phyloP scores from a whole-genome alignment of 2,113 vertebrate species.

The Bubo bubo region DNA sequence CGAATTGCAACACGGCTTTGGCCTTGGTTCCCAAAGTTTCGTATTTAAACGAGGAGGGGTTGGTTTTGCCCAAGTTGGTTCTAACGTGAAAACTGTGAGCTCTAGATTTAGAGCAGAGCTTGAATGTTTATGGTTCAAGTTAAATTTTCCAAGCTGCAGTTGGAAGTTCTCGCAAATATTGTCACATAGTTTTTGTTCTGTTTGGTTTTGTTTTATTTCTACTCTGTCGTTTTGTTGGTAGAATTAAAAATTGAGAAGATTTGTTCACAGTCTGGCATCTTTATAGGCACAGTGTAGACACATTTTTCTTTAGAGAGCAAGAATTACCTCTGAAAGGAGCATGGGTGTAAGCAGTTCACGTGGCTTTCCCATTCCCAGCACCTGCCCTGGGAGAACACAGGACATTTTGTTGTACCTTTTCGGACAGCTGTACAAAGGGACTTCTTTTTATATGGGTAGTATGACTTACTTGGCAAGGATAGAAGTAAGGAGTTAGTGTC shows the following conservation, averaged over 20 bases:
- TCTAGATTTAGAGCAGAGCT: slow-evolving; percentile 12
- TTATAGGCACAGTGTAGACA: not conserved
- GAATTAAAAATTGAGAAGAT: not conserved
- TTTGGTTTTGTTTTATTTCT: slow-evolving; percentile 6
- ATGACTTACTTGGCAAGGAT: not conserved
- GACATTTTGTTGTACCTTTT: not conserved
- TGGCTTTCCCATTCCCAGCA: not conserved
- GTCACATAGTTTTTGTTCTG: not conserved
- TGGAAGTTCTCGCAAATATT: not conserved
- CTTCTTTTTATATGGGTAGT: not conserved
- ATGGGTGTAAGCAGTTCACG: not conserved
- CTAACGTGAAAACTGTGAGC: not conserved
- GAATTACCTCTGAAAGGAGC: not conserved
- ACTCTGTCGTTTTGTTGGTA: not conserved
- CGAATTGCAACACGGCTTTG: not conserved
- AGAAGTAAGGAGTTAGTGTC: not conserved
- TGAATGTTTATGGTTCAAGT: not conserved
- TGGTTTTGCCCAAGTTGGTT: not conserved
- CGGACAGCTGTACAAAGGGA: not conserved
- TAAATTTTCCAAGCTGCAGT: not conserved
- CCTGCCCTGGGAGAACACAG: not conserved
- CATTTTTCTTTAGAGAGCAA: not conserved
- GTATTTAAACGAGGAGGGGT: not conserved
- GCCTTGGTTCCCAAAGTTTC: not conserved
- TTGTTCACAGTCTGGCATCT: not conserved